Conservation (phyloP, 2,797 vertebrate genomes). For the Myotis myotis region DNA sequence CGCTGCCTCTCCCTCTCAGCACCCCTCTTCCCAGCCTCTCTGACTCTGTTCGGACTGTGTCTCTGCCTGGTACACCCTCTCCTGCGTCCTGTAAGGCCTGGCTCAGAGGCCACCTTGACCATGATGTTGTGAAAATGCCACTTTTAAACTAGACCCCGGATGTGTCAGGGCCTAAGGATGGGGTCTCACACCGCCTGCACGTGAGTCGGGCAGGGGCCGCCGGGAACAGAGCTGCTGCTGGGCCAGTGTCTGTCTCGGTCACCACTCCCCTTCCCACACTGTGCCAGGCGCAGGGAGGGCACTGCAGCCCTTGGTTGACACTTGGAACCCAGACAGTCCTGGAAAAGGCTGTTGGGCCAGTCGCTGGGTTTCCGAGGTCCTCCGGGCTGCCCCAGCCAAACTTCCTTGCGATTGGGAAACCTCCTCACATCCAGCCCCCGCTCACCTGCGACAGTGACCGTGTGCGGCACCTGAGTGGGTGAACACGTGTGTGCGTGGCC, state of each 20-base stretch:
- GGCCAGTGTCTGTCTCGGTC: neutral
- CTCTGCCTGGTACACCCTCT: neutral
- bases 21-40: neutral
- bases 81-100: neutral
- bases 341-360: neutral
- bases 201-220: neutral
- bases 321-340: neutral
- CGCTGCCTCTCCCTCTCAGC: fast-evolving
- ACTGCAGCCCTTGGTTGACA: neutral
- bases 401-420: neutral
- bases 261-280: fast-evolving
- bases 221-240: neutral
- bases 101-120: neutral
- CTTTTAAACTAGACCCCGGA: neutral
- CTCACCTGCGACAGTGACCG: fast-evolving
- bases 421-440: neutral
- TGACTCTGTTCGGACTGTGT: neutral
- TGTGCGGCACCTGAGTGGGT: neutral
- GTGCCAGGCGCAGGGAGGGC: neutral
- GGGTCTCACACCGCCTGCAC: neutral
- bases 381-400: neutral
- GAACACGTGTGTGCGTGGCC: neutral
- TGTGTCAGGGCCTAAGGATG: neutral
- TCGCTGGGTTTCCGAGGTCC: neutral
- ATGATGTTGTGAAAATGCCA: neutral